Conservation (phyloP, 2,888 invertebrate genomes). For the Schizaphis graminum region DNA sequence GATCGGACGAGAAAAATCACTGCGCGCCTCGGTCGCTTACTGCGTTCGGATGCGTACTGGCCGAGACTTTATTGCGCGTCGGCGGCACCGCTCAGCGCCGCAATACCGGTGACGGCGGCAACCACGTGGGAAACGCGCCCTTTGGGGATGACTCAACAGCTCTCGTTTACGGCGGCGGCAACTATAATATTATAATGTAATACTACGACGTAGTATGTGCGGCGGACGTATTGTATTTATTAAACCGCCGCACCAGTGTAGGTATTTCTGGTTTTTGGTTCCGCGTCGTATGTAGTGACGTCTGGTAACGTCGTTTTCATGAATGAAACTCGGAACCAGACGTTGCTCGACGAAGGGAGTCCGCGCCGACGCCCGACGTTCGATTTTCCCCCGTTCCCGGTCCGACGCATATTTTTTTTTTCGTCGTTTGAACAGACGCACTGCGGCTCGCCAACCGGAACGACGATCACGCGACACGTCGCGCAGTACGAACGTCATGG, state of each 20-base stretch:
- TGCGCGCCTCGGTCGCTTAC: neutral
- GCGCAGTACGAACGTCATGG: neutral
- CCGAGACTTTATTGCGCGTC: conserved; percentile 13
- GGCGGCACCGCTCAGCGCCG: neutral
- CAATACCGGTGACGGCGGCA: conserved; percentile 29
- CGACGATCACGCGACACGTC: neutral
- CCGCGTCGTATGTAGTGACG: neutral
- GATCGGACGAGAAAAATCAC: neutral
- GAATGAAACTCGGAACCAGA: conserved; percentile 22
- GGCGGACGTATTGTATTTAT: neutral
- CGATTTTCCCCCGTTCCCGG: conserved; percentile 13
- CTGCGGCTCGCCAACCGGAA: conserved; percentile 17
- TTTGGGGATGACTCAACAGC: conserved; percentile 57
- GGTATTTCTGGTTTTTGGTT: conserved; percentile 50
- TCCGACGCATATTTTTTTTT: neutral
- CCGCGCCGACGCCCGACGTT: neutral
- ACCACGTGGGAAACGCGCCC: conserved; percentile 65
- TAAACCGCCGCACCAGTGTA: conserved; percentile 29
- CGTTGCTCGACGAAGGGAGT: conserved; percentile 44
- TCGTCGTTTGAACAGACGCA: neutral
- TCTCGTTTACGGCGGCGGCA: neutral
- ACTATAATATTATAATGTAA: neutral
- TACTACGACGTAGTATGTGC: neutral
- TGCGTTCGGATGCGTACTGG: conserved; percentile 40
- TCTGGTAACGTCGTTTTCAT: conserved; percentile 16